These are phyloP conservation scores for Lacanobia oleracea DNA, from an alignment of 2,888 invertebrate species.

Conservation along the genomic window DNA sequence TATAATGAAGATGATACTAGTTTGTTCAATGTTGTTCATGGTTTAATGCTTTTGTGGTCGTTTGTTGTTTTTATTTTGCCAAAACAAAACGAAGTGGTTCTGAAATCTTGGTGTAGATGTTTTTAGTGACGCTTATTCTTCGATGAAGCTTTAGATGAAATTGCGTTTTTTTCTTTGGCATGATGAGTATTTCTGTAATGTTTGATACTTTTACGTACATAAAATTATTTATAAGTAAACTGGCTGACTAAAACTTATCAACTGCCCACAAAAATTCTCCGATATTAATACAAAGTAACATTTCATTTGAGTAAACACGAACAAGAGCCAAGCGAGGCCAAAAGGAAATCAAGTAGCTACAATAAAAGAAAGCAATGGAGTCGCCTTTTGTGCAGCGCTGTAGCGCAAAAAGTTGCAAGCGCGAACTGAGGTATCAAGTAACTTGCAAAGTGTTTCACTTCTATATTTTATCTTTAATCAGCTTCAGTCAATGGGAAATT, in stretches of 20 bases:
- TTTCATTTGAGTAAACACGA: constrained; percentile 47
- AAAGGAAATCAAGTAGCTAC: constrained; percentile 62
- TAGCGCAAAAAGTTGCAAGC: constrained; percentile 55
- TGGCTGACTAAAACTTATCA: not conserved
- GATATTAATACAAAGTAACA: constrained; percentile 17
- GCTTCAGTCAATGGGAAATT: constrained; percentile 52
- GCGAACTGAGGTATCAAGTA: constrained; percentile 54
- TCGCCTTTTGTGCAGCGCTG: constrained; percentile 54
- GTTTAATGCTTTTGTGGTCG: constrained; percentile 1
- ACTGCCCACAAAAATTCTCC: not conserved
- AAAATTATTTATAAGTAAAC: not conserved
- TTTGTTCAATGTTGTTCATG: constrained; percentile 25
- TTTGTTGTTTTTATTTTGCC: not conserved
- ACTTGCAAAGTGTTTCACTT: constrained; percentile 54
- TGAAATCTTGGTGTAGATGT: not conserved
- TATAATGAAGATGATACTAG: constrained; percentile 61
- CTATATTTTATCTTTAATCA: constrained; percentile 59
- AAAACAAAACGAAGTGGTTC: constrained; percentile 1
- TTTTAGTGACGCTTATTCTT: not conserved
- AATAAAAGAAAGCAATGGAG: constrained; percentile 59
- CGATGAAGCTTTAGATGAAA: not conserved
- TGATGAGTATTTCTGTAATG: not conserved
- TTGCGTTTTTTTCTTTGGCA: too few relatives aligned
- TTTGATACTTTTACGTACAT: not conserved
- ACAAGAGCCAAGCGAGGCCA: constrained; percentile 38